A percentile compares a stretch with the other conserved stretches of the same genome.
phyloP scores from a whole-genome alignment of 2,888 invertebrate species.

The Chouioia cunea region DNA sequence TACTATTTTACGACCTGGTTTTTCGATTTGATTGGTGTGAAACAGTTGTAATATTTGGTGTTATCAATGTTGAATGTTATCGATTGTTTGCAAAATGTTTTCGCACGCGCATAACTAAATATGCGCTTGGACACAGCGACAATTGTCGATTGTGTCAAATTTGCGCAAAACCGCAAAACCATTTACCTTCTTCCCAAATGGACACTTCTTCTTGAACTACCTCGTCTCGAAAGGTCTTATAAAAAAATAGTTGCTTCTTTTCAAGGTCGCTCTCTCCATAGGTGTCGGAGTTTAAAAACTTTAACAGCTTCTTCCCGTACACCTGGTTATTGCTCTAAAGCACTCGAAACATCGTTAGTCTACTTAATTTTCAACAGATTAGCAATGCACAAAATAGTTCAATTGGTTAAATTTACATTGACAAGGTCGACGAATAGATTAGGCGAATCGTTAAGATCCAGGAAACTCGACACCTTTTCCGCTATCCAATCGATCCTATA shows the following conservation, averaged over 20 bases:
- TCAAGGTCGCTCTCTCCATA: constrained; percentile 69
- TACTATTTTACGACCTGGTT: constrained; percentile 55
- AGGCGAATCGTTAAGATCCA: constrained; percentile 68
- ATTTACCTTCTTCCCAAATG: constrained; percentile 80
- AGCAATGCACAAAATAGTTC: not conserved
- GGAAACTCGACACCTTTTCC: constrained; percentile 73
- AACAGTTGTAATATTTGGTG: not conserved
- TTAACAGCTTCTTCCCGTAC: constrained; percentile 70
- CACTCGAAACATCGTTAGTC: not conserved
- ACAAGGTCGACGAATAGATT: constrained; percentile 60
- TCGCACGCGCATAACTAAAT: too few species aligned
- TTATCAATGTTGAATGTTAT: too few species aligned
- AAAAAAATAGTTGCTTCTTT: constrained; percentile 75
- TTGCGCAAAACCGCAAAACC: too few species aligned
- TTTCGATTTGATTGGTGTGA: not conserved
- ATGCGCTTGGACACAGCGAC: too few species aligned
- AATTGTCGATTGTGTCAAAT: too few species aligned
- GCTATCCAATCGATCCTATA: constrained; percentile 78
- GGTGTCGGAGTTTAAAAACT: constrained; percentile 72
- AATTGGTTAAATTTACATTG: constrained; percentile 54
- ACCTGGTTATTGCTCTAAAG: constrained; percentile 69
- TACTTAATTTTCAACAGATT: constrained; percentile 9
- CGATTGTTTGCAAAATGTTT: too few species aligned
- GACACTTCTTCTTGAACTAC: constrained; percentile 82
- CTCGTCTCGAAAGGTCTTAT: constrained; percentile 80